Base-by-base conservation (phyloP, 2,113 vertebrate genomes). In the Protobothrops flavoviridis region DNA sequence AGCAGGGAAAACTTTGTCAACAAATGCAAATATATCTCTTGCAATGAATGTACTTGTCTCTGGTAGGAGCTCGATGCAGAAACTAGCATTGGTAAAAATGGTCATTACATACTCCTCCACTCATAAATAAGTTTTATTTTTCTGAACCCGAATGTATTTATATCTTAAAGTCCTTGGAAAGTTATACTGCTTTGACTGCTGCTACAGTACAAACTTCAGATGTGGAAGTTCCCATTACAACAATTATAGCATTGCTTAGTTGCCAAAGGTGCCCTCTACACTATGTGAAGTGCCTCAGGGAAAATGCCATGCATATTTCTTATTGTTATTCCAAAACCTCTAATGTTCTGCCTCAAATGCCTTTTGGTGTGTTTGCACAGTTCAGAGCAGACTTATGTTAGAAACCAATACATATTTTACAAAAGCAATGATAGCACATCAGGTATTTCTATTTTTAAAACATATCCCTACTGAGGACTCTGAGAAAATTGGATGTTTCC, bases 351-450 rank as follows among this genome's bases (percentile, higher is more conserved):
- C 26, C n/a, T 50, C 88, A 61, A 57, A 93, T 59, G 88, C 69
- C 85, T 90, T 85, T 85, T 89, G 59, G 45, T 61, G 33, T 61
- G 74, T 23, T 90, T 89, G 85, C 55, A 86, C 43, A 93, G 90
- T 93, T 93, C 69, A 93, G 23, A 90, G 88, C 53, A 56, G 29
- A 81, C 43, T 52, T 55, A 3, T 50, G 39, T 50, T 86, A 43
- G 92, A 90, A 93, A 55, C 9, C 74, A 93, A 86, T 90, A 81
- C 74, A 93, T 64, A 53, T 93, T 93, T 93, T 93, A 90, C 85
- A 87, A 20, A 21, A 52, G 52, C 6, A 2, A 90, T 86, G 45
- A 87, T 50, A 53, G 69, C 88, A 86, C n/a, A 39, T 5, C 15
- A 56, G 59, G 21, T 20, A 90, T 86, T 53, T 93, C 74, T 90